Percentiles rank a stretch among this genome's conserved stretches.
These are phyloP conservation scores for Amblyteles armatorius DNA, from an alignment of 2,888 invertebrate genomes.

Conservation along the genomic window DNA sequence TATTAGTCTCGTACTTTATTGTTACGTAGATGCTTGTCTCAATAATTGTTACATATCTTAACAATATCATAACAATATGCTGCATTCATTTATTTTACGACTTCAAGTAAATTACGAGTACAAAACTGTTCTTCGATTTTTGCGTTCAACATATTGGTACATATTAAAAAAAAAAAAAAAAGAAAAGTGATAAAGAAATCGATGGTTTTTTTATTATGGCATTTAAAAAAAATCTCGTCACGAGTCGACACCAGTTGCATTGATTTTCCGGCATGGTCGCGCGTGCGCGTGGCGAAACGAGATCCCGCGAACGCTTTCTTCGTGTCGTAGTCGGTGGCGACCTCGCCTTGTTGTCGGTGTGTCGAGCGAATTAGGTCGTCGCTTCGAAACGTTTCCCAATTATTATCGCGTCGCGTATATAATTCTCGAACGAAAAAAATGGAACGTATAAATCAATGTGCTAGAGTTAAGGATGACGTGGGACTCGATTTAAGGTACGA, in stretches of 20 bases:
- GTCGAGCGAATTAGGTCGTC: conserved; percentile 52
- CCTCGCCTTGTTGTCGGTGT: conserved; percentile 25
- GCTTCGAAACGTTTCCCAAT: conserved; percentile 32
- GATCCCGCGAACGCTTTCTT: conserved; percentile 16
- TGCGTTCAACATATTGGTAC: no score
- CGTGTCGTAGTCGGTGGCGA: conserved; percentile 52
- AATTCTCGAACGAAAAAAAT: conserved; percentile 33
- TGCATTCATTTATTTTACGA: no score
- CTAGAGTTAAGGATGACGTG: conserved; percentile 46
- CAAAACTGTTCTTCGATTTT: no score
- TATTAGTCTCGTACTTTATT: no score
- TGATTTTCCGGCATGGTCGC: conserved; percentile 50
- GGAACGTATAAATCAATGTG: conserved; percentile 56
- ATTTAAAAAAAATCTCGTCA: not conserved
- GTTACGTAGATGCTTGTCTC: no score
- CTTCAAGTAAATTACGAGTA: no score
- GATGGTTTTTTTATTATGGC: no score
- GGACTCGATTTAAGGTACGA: conserved; percentile 64
- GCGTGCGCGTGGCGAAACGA: conserved; percentile 52
- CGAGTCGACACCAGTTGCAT: conserved; percentile 34
- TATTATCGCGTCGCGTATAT: conserved; percentile 33
- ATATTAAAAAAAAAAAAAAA: no score
- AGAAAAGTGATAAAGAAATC: not conserved
- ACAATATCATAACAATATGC: no score
- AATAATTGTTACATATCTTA: no score